Evolutionary conservation across 2,113 vertebrate genomes (phyloP).

Genomic region (Megalops atlanticus): DNA sequence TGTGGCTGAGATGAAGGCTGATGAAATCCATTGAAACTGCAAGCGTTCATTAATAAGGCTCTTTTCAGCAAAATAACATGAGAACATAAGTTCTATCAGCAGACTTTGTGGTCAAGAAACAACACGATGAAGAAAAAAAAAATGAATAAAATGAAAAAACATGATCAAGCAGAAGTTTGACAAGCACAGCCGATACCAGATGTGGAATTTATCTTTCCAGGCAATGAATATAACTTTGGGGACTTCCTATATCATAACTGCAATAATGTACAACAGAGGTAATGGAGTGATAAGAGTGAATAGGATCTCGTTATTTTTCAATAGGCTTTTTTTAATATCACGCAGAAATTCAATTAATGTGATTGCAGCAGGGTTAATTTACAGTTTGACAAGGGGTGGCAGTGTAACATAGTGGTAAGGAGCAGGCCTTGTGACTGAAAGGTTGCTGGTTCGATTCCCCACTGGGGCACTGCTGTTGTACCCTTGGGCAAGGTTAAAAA

Average conservation of each 20-base stretch:
- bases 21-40: background rate
- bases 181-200: background rate
- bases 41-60: background rate
- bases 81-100: background rate
- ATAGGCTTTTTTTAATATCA: constrained; percentile 24
- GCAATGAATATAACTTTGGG: background rate
- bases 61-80: background rate
- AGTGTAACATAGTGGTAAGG: too few species aligned
- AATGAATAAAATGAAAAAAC: background rate
- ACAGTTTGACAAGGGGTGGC: constrained; percentile 13
- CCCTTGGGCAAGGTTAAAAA: too few species aligned
- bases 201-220: background rate
- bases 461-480: too few species aligned
- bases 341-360: constrained; percentile 7
- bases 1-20: background rate
- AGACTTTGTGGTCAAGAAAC: background rate
- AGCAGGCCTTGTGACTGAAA: too few species aligned
- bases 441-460: too few species aligned
- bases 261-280: constrained; percentile 24
- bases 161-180: background rate
- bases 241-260: constrained; percentile 1
- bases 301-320: constrained; percentile 36
- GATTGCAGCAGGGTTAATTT: constrained; percentile 20
- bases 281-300: constrained; percentile 32
- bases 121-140: background rate